Percentiles rank a stretch among this genome's conserved stretches.
Conservation (phyloP, 2,888 invertebrate genomes). For the Meganola albula region DNA sequence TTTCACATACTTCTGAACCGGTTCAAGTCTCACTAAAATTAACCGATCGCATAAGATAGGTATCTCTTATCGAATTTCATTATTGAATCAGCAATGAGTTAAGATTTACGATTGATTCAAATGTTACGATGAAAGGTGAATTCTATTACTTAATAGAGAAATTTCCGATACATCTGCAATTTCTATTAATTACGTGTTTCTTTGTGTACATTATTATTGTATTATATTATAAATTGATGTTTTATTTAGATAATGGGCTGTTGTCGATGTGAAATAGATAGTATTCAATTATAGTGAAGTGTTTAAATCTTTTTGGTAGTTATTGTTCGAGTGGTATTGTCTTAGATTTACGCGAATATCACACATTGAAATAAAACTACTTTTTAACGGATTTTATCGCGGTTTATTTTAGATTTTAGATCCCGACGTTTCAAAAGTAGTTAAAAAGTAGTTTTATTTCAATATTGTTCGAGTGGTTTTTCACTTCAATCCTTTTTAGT, state of each 20-base stretch:
- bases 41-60: too few species aligned
- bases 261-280: not conserved
- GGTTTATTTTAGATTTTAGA: too few species aligned
- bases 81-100: too few species aligned
- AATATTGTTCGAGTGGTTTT: too few species aligned
- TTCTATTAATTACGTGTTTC: constrained; percentile 24
- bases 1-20: too few species aligned
- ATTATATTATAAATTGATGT: not conserved
- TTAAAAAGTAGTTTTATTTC: too few species aligned
- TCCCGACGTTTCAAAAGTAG: too few species aligned
- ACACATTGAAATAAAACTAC: too few species aligned
- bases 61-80: too few species aligned
- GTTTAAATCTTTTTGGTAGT: not conserved
- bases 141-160: constrained; percentile 39
- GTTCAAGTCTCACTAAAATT: too few species aligned
- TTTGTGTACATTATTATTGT: not conserved
- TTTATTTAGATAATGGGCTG: not conserved
- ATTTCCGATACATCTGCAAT: constrained; percentile 21
- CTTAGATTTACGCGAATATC: not conserved
- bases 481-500: too few species aligned
- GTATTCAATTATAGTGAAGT: not conserved
- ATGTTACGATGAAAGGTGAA: constrained; percentile 23
- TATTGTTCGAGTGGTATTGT: not conserved
- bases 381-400: too few species aligned
- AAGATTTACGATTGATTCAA: not conserved